Percentiles rank a stretch among this genome's conserved stretches.
Conservation (phyloP, 2,888 invertebrate genomes). For the Epiblema foenella region DNA sequence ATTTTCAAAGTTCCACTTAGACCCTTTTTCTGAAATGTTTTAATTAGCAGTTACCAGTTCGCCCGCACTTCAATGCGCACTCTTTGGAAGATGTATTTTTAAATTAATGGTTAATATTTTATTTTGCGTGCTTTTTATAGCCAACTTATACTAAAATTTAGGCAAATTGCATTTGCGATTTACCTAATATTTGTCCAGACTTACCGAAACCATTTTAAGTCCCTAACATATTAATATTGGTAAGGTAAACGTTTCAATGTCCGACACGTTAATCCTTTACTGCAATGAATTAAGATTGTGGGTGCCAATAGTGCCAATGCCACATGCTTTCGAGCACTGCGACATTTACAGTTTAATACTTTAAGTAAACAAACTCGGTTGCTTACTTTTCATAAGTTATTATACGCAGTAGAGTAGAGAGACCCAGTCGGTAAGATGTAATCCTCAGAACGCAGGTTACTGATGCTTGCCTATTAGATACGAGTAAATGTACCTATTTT, state of each 20-base stretch:
- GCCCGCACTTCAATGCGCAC: neutral
- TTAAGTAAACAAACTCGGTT: too few species aligned
- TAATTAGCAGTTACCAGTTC: neutral
- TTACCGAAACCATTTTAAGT: neutral
- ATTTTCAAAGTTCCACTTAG: neutral
- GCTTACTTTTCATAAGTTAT: too few species aligned
- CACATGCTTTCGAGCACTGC: too few species aligned
- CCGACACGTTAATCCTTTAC: neutral
- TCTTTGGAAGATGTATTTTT: slow-evolving; percentile 2
- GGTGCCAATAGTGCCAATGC: too few species aligned
- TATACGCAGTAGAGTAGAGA: too few species aligned
- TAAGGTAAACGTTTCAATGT: neutral
- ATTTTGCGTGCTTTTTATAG: neutral
- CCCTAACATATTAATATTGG: too few species aligned
- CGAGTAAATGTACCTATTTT: too few species aligned
- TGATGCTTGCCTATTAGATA: too few species aligned
- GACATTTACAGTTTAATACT: too few species aligned
- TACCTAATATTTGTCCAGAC: neutral
- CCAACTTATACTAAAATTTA: neutral
- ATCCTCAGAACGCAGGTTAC: too few species aligned
- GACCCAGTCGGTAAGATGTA: too few species aligned
- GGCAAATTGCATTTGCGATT: neutral
- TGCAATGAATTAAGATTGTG: too few species aligned
- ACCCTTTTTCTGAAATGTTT: neutral
- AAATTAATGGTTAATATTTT: neutral